Base-by-base conservation (phyloP, 2,797 vertebrate species). In the Phylloscopus collybita region DNA sequence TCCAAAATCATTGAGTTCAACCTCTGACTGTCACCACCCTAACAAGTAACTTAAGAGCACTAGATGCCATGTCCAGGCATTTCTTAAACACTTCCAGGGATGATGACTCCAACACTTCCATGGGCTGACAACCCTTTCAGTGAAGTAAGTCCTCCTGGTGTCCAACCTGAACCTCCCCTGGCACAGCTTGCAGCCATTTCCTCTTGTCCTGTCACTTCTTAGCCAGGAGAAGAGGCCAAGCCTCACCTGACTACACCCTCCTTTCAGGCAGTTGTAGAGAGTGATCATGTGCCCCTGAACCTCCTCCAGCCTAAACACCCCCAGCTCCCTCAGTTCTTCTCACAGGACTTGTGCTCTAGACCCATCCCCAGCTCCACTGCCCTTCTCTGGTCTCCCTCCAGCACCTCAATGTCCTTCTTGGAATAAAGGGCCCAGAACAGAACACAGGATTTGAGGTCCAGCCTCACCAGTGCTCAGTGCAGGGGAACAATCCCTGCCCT, bases 401-500 rank as follows among this genome's bases (percentile, higher is more conserved):
- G 32, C 19, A 56, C 4, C 19, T 62, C 16, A 1, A 2, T 15
- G 27, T 21, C 26, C 11, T 56, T 36, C 7, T 6, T 38, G 6
- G 1, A 75, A 4, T 70, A 0, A 56, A 2, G 16, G 27, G 9
- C 42, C 27, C 32, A 25, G 1, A 50, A 64, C 27, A 6, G 11
- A n/a, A 4, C 14, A 54, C 5, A 36, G 36, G 42, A 62, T 50
- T 50, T 4, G 6, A 66, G 11, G 1, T n/a, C 38, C 1, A 2
- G 19, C 19, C 22, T 56, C 36, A 11, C 13, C 56, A 23, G 2
- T 6, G 3, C 18, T 0, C 1, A 36, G 17, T 23, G 21, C 21
- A 26, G 16, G 9, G 6, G 11, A 1, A 7, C 29, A 73, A 45
- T 47, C 34, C 27, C 34, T 42, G 44, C 5, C 26, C 56, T 49